phyloP scores from a whole-genome alignment of 1,140 invertebrate genomes.

The Polyergus mexicanus region DNA sequence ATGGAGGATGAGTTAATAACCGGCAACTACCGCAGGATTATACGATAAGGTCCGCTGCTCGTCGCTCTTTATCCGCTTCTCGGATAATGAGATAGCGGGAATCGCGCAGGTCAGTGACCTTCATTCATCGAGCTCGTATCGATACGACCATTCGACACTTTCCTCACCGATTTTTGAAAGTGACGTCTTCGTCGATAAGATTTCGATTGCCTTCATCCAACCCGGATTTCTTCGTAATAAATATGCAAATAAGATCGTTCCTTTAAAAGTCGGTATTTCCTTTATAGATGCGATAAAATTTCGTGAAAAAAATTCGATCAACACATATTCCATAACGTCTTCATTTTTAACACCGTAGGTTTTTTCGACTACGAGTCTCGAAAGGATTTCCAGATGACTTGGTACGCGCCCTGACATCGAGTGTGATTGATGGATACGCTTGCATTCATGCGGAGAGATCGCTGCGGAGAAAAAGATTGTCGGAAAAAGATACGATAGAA shows the following conservation, averaged over 20 bases:
- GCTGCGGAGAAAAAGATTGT: background rate
- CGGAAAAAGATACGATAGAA: slow-evolving; percentile 12
- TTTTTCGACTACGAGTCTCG: background rate
- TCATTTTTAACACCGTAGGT: background rate
- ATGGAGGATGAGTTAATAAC: slow-evolving; percentile 4
- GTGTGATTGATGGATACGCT: slow-evolving; percentile 15
- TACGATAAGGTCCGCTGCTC: background rate
- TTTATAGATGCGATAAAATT: background rate
- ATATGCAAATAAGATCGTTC: background rate
- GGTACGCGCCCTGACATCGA: background rate
- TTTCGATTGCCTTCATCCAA: background rate
- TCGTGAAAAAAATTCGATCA: background rate
- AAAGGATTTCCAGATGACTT: slow-evolving; percentile 46
- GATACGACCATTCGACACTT: too few species aligned
- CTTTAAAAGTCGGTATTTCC: background rate
- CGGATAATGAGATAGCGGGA: slow-evolving; percentile 40
- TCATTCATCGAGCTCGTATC: slow-evolving; percentile 1
- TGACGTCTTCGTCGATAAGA: background rate
- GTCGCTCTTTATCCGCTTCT: background rate
- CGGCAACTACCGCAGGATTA: background rate
- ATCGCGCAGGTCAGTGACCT: slow-evolving; percentile 33
- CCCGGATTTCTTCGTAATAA: background rate
- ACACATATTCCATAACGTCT: slow-evolving; percentile 10
- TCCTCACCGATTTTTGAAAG: background rate
- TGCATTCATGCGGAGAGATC: background rate